Conservation (phyloP, 1,140 invertebrate genomes). For the Zaprionus gabonicus region DNA sequence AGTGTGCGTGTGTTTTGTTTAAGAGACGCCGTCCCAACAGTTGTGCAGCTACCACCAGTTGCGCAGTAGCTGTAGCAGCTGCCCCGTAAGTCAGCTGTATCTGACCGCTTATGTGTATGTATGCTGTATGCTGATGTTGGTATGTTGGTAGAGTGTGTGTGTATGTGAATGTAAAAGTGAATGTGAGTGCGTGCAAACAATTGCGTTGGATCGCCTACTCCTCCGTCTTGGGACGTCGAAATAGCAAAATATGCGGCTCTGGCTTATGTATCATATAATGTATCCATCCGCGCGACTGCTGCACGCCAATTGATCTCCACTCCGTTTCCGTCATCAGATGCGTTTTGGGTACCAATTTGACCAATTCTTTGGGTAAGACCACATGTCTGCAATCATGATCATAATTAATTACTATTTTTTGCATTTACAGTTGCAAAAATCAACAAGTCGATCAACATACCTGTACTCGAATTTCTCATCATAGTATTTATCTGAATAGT, state of each 20-base stretch:
- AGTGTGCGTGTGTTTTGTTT: conserved; percentile 14
- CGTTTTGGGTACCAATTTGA: conserved; percentile 94
- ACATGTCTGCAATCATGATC: conserved; percentile 91
- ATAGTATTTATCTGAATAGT: conserved; percentile 96
- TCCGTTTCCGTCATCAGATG: conserved; percentile 97
- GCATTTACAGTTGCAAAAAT: conserved; percentile 46
- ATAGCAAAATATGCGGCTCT: conserved; percentile 89
- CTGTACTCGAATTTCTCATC: conserved; percentile 95
- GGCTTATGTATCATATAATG: conserved; percentile 98
- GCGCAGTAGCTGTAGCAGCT: conserved; percentile 38
- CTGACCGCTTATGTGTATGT: conserved; percentile 15
- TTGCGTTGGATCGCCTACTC: conserved; percentile 48
- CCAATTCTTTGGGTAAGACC: conserved; percentile 94
- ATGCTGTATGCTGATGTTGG: conserved; percentile 19
- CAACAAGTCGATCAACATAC: conserved; percentile 84
- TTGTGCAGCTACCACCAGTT: conserved; percentile 48
- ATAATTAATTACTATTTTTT: conserved; percentile 3
- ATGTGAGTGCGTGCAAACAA: conserved; percentile 20
- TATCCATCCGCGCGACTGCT: conserved; percentile 97
- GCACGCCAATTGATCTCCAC: conserved; percentile 97
- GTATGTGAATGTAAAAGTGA: conserved; percentile 18
- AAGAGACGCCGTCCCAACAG: conserved; percentile 31
- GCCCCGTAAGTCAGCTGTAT: conserved; percentile 43
- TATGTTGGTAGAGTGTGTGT: neutral
- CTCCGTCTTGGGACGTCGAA: conserved; percentile 85